Base-by-base conservation (phyloP, 2,888 invertebrate genomes). In the Ichneumoninae sp. region DNA sequence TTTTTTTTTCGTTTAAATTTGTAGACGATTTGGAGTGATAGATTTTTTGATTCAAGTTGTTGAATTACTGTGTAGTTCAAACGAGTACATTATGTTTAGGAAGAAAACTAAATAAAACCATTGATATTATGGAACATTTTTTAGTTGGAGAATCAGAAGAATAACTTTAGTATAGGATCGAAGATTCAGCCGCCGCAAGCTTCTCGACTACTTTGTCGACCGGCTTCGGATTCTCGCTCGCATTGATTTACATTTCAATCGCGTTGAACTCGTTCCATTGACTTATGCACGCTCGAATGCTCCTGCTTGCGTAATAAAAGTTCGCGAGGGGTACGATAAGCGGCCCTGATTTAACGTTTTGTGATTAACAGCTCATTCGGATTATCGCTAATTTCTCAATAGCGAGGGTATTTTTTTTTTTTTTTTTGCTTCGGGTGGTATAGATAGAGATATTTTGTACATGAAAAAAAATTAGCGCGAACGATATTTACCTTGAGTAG, bases 241-340 rank as follows among this genome's bases (percentile, higher is more conserved):
- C 26, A 40, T 68, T 66, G 33, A 76, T 83, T 84, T 81, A 52
- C 81, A 86, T 81, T 86, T 75, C 57, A 84, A 86, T 76, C 50
- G 68, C 52, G 36, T 71, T 82, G 75, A 83, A 85, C 83, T 50
- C 73, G 73, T 74, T 83, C 33, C 68, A 81, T 83, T 83, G 71
- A 85, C 83, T 80, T 85, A 73, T 77, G 65, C 76, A n/a, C 52
- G 47, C 65, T 65, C 75, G 65, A 8, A 22, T 71, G 52, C 22
- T 74, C 26, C 36, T 50, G 5, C 50, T 85, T 85, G 66, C 70
- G 70, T 70, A 85, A 85, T 77, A 52, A 81, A 81, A 81, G 66
- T 78, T 78, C 71, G 78, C 81, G 81, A 66, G 70, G 50, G 65
- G 75, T 81, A 74, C 74, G 84, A 84, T 81, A 81, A 81, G 70